Conservation (phyloP, 2,113 vertebrate species). For the Campylomormyrus numenius region DNA sequence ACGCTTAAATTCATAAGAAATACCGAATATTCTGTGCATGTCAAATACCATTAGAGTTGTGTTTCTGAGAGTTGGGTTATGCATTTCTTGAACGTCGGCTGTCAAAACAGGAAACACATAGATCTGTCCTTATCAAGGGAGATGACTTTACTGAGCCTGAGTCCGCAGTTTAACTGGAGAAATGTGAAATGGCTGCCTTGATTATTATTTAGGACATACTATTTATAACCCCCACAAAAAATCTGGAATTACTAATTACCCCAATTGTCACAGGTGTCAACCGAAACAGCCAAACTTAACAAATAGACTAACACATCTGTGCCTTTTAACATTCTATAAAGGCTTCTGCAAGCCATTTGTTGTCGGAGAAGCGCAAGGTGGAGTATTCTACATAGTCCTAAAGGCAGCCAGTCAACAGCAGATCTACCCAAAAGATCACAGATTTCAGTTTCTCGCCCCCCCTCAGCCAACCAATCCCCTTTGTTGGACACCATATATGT, state of each 20-base stretch:
- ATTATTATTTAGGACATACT: not conserved
- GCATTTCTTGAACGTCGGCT: not conserved
- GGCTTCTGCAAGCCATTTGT: not conserved
- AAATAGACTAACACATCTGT: not conserved
- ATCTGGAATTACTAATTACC: not conserved
- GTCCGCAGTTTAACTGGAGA: not conserved
- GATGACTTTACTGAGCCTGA: not conserved
- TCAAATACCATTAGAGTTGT: not conserved
- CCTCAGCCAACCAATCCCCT: not conserved
- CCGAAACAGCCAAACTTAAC: not conserved
- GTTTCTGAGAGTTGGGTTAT: not conserved
- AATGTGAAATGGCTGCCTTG: not conserved
- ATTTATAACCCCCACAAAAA: not conserved
- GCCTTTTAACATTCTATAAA: not conserved
- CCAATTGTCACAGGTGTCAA: not conserved
- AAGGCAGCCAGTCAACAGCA: not conserved
- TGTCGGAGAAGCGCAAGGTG: not conserved
- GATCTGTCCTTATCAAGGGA: not conserved
- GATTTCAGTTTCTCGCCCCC: not conserved
- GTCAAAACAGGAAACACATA: not conserved
- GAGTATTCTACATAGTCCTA: not conserved
- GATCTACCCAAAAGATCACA: not conserved
- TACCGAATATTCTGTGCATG: not conserved
- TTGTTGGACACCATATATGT: not conserved
- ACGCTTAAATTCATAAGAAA: not conserved